These are phyloP conservation scores for Hipposideros larvatus DNA, from an alignment of 2,797 vertebrate genomes.

Conservation along the genomic window DNA sequence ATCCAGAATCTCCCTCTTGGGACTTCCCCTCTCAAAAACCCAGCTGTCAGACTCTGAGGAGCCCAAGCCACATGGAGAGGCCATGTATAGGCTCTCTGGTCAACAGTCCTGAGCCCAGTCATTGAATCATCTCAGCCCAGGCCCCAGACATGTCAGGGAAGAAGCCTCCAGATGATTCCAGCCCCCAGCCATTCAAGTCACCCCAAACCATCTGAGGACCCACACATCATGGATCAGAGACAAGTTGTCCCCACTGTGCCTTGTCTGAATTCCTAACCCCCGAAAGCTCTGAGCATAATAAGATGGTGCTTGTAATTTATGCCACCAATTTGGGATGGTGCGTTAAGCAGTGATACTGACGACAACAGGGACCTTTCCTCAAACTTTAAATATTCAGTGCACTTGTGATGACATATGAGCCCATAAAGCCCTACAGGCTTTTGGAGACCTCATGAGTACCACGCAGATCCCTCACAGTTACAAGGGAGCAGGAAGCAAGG, in stretches of 20 bases:
- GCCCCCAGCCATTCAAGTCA: neutral
- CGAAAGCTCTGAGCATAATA: neutral
- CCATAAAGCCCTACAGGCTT: neutral
- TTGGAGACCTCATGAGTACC: neutral
- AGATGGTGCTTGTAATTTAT: slow-evolving; percentile 20
- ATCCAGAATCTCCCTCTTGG: neutral
- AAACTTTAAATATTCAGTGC: neutral
- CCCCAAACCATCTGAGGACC: neutral
- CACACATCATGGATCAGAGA: neutral
- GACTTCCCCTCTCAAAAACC: neutral
- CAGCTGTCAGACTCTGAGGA: neutral
- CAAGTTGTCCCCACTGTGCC: neutral
- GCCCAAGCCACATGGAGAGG: neutral
- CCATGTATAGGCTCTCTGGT: neutral
- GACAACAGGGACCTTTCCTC: neutral
- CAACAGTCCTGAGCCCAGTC: neutral
- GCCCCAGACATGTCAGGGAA: neutral
- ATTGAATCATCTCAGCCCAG: neutral
- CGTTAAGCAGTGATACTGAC: neutral
- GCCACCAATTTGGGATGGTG: neutral
- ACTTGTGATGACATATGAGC: neutral
- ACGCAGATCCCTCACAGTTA: neutral
- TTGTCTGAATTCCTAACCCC: slow-evolving; percentile 30
- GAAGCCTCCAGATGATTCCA: neutral
- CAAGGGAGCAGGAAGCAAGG: neutral